Conservation (phyloP, 2,888 invertebrate species). For the Ennomos fuscantarius region DNA sequence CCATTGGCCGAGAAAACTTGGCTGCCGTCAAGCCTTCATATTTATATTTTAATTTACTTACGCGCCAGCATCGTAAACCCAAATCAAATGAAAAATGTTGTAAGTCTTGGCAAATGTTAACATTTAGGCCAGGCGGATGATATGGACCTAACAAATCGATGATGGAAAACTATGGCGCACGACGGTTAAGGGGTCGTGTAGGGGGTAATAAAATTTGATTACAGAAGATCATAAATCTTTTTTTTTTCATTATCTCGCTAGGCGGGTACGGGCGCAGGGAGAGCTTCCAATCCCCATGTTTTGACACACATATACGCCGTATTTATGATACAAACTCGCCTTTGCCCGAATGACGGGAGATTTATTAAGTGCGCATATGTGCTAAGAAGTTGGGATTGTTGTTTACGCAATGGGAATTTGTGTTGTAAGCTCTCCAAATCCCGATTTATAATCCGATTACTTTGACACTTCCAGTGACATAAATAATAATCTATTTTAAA, state of each 20-base stretch:
- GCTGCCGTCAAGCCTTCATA: slow-evolving; percentile 58
- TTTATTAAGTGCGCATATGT: slow-evolving; percentile 82
- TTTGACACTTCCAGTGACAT: slow-evolving; percentile 33
- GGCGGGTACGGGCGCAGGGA: slow-evolving; percentile 62
- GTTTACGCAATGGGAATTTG: slow-evolving; percentile 60
- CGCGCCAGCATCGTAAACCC: slow-evolving; percentile 31
- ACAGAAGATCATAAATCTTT: slow-evolving; percentile 82
- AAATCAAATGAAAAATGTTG: slow-evolving; percentile 20
- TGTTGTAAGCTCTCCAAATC: slow-evolving; percentile 53
- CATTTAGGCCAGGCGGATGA: slow-evolving; percentile 34
- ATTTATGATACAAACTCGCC: slow-evolving; percentile 76
- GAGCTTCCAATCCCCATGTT: slow-evolving; percentile 76
- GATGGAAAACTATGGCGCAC: slow-evolving; percentile 59
- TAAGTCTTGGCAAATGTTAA: slow-evolving; percentile 24
- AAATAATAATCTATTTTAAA: slow-evolving; percentile 17
- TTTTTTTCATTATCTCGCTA: slow-evolving; percentile 81
- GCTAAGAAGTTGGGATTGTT: slow-evolving; percentile 72
- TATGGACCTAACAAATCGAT: slow-evolving; percentile 56
- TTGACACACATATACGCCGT: slow-evolving; percentile 79
- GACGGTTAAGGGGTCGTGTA: slow-evolving; percentile 66
- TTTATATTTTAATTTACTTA: slow-evolving; percentile 43
- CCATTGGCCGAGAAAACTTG: slow-evolving; percentile 76
- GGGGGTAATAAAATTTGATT: slow-evolving; percentile 82
- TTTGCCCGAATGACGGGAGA: slow-evolving; percentile 73
- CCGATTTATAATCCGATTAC: slow-evolving; percentile 47